Conservation (phyloP, 1,140 invertebrate genomes). For the Caerostris darwini region DNA sequence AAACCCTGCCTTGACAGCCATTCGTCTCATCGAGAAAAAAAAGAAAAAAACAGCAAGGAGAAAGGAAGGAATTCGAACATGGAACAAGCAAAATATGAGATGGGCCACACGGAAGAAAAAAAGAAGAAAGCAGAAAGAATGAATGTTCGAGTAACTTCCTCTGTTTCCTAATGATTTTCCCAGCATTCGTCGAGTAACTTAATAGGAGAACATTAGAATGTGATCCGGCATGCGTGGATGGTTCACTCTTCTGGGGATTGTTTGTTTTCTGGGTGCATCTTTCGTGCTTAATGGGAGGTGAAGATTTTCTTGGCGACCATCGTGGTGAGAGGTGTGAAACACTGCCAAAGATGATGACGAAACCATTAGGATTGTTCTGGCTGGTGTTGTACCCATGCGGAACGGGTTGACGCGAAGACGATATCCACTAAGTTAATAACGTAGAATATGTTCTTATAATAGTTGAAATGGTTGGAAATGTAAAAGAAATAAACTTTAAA, state of each 20-base stretch:
- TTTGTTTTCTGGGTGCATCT: constrained; percentile 41
- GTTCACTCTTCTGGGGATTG: neutral
- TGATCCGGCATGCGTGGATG: constrained; percentile 11
- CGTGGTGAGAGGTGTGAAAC: neutral
- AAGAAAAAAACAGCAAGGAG: neutral
- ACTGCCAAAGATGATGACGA: neutral
- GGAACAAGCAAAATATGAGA: constrained; percentile 37
- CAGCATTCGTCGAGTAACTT: constrained; percentile 42
- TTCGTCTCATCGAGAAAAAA: constrained; percentile 9
- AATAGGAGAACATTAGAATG: constrained; percentile 40
- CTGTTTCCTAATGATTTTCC: constrained; percentile 34
- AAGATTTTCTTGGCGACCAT: constrained; percentile 50
- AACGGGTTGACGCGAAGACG: neutral
- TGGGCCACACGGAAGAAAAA: neutral
- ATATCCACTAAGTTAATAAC: too few relatives aligned
- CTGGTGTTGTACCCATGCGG: neutral
- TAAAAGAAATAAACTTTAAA: too few relatives aligned
- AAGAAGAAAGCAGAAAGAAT: neutral
- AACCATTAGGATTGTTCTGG: neutral
- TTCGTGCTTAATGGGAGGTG: constrained; percentile 38
- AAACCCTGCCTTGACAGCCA: neutral
- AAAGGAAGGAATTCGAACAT: neutral
- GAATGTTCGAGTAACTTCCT: constrained; percentile 13
- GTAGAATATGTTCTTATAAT: too few relatives aligned
- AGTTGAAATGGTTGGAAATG: too few relatives aligned